Evolutionary conservation across 2,797 vertebrate species (phyloP), one percentile per base, ranked within the genome.

Genomic region (Hippopotamyrus pictus): DNA sequence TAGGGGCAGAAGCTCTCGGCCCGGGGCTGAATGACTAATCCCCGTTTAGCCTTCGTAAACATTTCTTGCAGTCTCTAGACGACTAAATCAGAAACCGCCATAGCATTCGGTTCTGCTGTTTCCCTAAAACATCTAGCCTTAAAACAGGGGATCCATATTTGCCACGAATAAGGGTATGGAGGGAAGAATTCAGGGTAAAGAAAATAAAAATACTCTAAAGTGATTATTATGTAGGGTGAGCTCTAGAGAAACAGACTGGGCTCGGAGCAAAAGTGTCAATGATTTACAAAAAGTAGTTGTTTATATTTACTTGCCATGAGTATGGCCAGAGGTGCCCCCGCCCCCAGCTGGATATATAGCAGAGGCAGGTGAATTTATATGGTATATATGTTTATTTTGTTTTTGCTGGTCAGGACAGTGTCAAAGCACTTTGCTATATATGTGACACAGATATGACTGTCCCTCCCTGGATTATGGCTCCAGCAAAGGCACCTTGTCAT

Each of bases 1-100:
- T 14, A 44, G 51, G 29, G 11, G 82, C 44, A 29, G 44, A 29
- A 85, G 46, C 82, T 62, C 44, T 90, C 48, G 46, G 83, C 59
- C 88, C 9, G 50, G 76, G 88, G 90, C 89, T 89, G 54, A 92
- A 91, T 90, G 73, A 88, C 88, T 92, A 90, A 91, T 91, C 89
- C 88, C 4, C 73, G 53, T 82, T 62, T 86, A 89, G 54, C 87
- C 89, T 90, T 83, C n/a, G 17, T 1, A 83, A 86, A n/a, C 59
- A 50, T 87, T 87, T 87, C 65, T 59, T 5, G 11, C 44, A 85
- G 82, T 85, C 82, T 85, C 8, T 25, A 22, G 46, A 25, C 9
- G 1, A 14, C 82, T 2, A 17, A 51, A 17, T 51, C 11, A 82
- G 3, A 82, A 82, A 82, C 19, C 8, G 6, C 41, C 29, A 7